Evolutionary conservation across 2,113 vertebrate genomes (phyloP), one percentile per base, ranked within the genome.

Genomic region (Scortum barcoo): DNA sequence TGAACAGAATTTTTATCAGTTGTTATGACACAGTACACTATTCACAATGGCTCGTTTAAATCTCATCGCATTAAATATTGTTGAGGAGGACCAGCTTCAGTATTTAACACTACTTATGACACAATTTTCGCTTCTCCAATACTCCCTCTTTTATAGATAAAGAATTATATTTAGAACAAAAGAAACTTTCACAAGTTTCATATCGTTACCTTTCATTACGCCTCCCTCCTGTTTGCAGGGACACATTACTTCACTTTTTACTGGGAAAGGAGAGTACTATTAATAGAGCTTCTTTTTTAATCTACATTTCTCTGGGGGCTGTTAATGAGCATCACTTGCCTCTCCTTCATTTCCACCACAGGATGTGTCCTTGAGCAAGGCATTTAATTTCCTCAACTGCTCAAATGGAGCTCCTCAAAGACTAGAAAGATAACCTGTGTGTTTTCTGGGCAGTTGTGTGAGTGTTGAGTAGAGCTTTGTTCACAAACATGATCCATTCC

Each of bases 291-390:
- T 72, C 9, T 42, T 57, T 61, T 82, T 69, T 8, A 56, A n/a
- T 53, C 1, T 50, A 9, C 78, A 5, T 68, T 78, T 33, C 11
- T 80, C 50, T 13, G 7, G 8, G 36, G 10, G 26, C 14, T 40
- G 20, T 62, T 58, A 46, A 71, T 65, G 20, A 69, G 30, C 61
- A 57, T 7, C 33, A 33, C 16, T 70, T 60, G 33, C 26, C 46
- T 8, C 19, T 62, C 38, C 12, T 11, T 51, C 36, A 28, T 83
- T 63, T 79, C 33, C 48, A 69, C 44, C 48, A 50, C 30, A 78
- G 19, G 8, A 19, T 26, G 14, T 62, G 36, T 86, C 74, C 57
- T 78, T 78, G 46, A 53, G 73, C 46, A 79, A 77, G 51, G 36
- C 71, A 60, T 71, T 62, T 33, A 71, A 36, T 44, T 65, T 60